Evolutionary conservation across 2,888 invertebrate genomes (phyloP).

Genomic region (Xestia sexstrigata): DNA sequence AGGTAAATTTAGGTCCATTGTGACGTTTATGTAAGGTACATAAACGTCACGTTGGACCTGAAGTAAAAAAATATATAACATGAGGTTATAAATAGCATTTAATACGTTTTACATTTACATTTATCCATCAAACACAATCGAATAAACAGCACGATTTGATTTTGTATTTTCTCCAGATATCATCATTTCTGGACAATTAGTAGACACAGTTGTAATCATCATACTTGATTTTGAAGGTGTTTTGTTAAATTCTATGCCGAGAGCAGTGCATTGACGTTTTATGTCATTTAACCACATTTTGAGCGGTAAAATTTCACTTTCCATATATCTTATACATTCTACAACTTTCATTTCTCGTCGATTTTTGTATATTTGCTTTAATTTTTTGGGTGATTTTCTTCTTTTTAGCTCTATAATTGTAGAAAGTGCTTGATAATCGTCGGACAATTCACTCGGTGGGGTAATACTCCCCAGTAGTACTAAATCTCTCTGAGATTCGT

Average conservation of each 20-base stretch:
- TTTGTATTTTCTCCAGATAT: conserved; percentile 61
- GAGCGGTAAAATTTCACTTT: conserved; percentile 82
- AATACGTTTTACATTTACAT: conserved; percentile 59
- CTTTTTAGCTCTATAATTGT: conserved; percentile 27
- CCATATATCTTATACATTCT: conserved; percentile 76
- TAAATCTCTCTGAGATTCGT: conserved; percentile 51
- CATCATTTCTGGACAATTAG: conserved; percentile 13
- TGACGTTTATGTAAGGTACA: neutral
- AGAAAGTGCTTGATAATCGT: conserved; percentile 29
- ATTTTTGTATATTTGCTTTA: conserved; percentile 56
- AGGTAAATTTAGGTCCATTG: neutral
- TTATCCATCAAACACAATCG: conserved; percentile 82
- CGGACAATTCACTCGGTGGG: conserved; percentile 27
- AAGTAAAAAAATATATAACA: conserved; percentile 1
- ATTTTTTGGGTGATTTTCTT: conserved; percentile 21
- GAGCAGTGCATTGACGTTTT: conserved; percentile 75
- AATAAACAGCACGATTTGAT: conserved; percentile 85
- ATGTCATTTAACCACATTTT: conserved; percentile 80
- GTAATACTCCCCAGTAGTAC: conserved; percentile 19
- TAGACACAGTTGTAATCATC: conserved; percentile 27
- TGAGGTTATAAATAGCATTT: conserved; percentile 30
- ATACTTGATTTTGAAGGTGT: conserved; percentile 16
- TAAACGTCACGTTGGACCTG: neutral
- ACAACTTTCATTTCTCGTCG: conserved; percentile 78
- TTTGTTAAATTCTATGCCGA: conserved; percentile 66